Evolutionary conservation across 2,888 invertebrate genomes (phyloP).

Genomic region (Andrena chrysosceles): DNA sequence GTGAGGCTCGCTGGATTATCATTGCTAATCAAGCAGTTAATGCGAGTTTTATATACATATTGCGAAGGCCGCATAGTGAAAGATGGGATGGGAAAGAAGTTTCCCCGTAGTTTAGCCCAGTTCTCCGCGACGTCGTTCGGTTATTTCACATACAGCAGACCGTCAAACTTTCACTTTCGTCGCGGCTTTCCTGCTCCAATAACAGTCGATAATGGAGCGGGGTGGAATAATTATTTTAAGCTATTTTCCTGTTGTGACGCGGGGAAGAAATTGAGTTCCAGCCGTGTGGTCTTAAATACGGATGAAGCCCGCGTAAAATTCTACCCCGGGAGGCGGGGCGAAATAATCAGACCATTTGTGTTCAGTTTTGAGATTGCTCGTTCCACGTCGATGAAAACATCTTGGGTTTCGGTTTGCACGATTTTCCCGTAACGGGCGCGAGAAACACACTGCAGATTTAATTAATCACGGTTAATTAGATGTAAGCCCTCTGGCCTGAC

Average conservation of each 20-base stretch:
- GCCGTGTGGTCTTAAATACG: too few relatives aligned
- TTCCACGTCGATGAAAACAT: background rate
- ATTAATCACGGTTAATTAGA: slow-evolving; percentile 69
- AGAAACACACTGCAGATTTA: slow-evolving; percentile 41
- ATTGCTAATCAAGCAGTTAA: slow-evolving; percentile 65
- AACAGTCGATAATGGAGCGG: slow-evolving; percentile 62
- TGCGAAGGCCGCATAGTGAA: slow-evolving; percentile 17
- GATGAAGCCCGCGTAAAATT: too few relatives aligned
- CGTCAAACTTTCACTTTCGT: slow-evolving; percentile 39
- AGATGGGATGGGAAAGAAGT: slow-evolving; percentile 45
- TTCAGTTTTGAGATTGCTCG: background rate
- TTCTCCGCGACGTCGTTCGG: slow-evolving; percentile 51
- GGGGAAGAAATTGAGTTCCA: slow-evolving; percentile 41
- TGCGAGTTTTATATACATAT: slow-evolving; percentile 63
- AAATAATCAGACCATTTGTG: background rate
- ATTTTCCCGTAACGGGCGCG: slow-evolving; percentile 1
- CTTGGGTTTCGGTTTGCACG: background rate
- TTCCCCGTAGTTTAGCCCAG: slow-evolving; percentile 66
- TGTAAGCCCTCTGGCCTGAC: slow-evolving; percentile 68
- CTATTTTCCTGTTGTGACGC: slow-evolving; percentile 35
- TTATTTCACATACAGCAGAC: slow-evolving; percentile 38
- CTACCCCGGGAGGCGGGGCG: too few relatives aligned
- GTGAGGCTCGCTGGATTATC: slow-evolving; percentile 61
- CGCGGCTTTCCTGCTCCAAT: slow-evolving; percentile 43
- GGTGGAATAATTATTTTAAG: slow-evolving; percentile 69